These are phyloP conservation scores for Odiellus spinosus DNA, from an alignment of 2,888 invertebrate genomes.

Conservation along the genomic window DNA sequence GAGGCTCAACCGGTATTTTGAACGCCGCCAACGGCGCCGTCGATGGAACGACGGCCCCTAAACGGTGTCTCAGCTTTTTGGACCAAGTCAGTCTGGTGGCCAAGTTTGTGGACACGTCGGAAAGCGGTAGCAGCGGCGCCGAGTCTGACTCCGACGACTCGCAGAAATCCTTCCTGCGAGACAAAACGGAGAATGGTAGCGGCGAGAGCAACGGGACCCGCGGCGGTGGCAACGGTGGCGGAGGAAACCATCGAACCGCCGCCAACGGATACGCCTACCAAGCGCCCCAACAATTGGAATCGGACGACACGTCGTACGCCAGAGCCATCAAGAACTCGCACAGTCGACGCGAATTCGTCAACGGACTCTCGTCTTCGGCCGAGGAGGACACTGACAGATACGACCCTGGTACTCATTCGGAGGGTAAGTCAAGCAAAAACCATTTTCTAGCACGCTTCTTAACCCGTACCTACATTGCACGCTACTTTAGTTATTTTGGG, in stretches of 20 bases:
- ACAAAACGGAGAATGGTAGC: too few species aligned
- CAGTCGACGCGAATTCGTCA: conserved; percentile 10
- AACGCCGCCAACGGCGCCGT: too few species aligned
- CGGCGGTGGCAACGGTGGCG: not conserved
- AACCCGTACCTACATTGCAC: not conserved
- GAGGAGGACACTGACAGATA: conserved; percentile 19
- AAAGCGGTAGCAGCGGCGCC: too few species aligned
- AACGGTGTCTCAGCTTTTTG: conserved; percentile 3
- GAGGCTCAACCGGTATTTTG: too few species aligned
- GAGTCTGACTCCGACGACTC: too few species aligned
- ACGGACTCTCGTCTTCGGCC: conserved; percentile 18
- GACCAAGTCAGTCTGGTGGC: conserved; percentile 8
- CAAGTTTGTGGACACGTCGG: conserved; percentile 12
- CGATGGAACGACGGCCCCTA: not conserved
- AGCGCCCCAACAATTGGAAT: conserved; percentile 7
- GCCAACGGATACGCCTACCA: too few species aligned
- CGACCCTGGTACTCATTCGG: conserved; percentile 15
- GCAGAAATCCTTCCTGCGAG: too few species aligned
- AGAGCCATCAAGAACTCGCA: conserved; percentile 18
- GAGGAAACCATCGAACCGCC: conserved; percentile 3
- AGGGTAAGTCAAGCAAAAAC: conserved; percentile 9
- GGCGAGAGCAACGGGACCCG: conserved; percentile 9
- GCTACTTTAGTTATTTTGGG: not conserved
- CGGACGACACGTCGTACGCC: conserved; percentile 21
- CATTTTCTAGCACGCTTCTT: not conserved